phyloP scores from a whole-genome alignment of 1,140 invertebrate genomes.

The Araneus ventricosus region DNA sequence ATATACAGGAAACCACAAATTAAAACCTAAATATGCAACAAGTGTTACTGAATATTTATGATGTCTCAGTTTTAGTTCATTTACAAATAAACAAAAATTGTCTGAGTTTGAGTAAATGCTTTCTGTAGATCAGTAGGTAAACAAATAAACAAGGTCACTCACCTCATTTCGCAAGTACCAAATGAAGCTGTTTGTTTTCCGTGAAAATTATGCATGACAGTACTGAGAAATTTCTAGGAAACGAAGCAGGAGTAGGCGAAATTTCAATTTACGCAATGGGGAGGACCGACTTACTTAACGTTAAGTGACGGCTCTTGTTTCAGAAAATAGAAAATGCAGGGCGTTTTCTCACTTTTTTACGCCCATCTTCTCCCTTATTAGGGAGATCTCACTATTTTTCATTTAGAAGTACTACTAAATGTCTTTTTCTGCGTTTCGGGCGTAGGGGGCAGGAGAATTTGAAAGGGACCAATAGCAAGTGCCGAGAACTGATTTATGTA shows the following conservation, averaged over 20 bases:
- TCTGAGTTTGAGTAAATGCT: too few species aligned
- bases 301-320: background rate
- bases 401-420: background rate
- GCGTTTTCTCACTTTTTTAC: background rate
- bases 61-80: background rate
- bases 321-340: background rate
- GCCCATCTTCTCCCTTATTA: background rate
- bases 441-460: too few species aligned
- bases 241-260: background rate
- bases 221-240: background rate
- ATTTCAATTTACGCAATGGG: background rate
- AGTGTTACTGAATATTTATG: background rate
- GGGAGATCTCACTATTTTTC: background rate
- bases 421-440: background rate
- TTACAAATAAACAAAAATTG: background rate
- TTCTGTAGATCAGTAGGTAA: constrained; percentile 13
- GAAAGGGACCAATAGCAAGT: too few species aligned
- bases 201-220: background rate
- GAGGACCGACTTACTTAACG: background rate
- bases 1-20: too few species aligned
- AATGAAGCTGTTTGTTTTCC: background rate
- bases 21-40: too few species aligned
- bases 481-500: background rate
- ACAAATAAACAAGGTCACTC: constrained; percentile 7
- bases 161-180: background rate